A percentile compares a stretch with the other conserved stretches of the same genome.
Evolutionary conservation across 2,888 invertebrate genomes (phyloP).

Genomic region (Therioaphis trifolii): DNA sequence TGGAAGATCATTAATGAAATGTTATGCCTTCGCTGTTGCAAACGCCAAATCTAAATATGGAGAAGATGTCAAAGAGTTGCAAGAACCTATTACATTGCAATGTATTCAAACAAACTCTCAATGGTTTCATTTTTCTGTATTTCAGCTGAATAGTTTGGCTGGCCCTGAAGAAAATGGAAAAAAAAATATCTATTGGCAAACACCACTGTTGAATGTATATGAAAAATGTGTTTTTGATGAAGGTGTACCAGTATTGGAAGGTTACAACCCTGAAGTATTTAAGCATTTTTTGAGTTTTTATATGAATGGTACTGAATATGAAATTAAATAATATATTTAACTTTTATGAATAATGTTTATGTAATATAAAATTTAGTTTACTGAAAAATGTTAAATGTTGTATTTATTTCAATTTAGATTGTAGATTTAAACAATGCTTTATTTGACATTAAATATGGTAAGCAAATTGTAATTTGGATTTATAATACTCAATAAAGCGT

Average conservation of each 20-base stretch:
- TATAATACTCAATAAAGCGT: too few species aligned
- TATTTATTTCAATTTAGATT: not conserved
- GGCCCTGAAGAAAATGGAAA: conserved; percentile 66
- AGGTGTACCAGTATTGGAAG: conserved; percentile 77
- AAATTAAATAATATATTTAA: conserved; percentile 23
- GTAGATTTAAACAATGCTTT: not conserved
- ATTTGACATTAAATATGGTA: not conserved
- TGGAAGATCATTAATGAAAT: conserved; percentile 78
- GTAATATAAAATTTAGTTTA: conserved; percentile 5
- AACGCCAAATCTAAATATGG: conserved; percentile 83
- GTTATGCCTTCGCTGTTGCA: conserved; percentile 80
- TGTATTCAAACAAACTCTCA: conserved; percentile 84
- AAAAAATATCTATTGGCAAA: conserved; percentile 85
- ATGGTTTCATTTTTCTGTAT: conserved; percentile 82
- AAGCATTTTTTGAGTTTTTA: conserved; percentile 84
- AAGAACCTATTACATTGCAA: conserved; percentile 84
- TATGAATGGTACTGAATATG: conserved; percentile 67
- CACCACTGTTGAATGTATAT: conserved; percentile 76
- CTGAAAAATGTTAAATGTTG: not conserved
- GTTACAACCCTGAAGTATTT: conserved; percentile 84
- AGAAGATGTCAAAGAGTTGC: conserved; percentile 76
- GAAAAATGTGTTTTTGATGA: conserved; percentile 75
- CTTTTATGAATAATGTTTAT: conserved; percentile 19
- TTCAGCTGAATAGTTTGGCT: conserved; percentile 86
- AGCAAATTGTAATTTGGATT: not conserved